Base-by-base conservation (phyloP, 2,113 vertebrate genomes). In the Ammodytes dubius region DNA sequence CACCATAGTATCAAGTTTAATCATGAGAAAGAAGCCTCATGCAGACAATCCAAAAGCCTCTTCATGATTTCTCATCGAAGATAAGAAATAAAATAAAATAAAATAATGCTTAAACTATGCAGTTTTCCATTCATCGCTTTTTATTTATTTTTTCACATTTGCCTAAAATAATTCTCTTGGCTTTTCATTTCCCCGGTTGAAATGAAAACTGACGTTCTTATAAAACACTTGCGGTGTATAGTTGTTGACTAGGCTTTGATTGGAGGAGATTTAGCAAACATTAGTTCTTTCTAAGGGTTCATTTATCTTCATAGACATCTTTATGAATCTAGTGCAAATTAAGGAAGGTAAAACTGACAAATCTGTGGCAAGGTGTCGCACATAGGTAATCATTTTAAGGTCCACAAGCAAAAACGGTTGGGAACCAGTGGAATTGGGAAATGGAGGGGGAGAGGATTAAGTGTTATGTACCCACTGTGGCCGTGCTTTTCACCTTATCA, bases 401-500 rank as follows among this genome's bases (percentile, higher is more conserved):
- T 59, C 42, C 49, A 76, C 14, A 58, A 56, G 13, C 43, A 49
- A 12, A 68, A 70, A 58, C n/a, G 5, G 0, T 66, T 66, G 13
- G 13, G 11, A 68, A 64, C 39, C 47, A 49, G 11, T 49, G 19
- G 87, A 39, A 14, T 12, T 9, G 2, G 57, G 19, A 0, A 1
- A 17, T 40, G 52, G 54, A 72, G 45, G 7, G 52, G 59, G 72
- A 10, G 8, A 14, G 42, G 57, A 53, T n/a, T 47, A 56, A 35
- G 17, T 42, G 2, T 52, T 43, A 53, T 42, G 50, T 61, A 37
- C 63, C 82, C 13, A 37, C 74, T 65, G 37, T 73, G 71, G 76
- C 40, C 8, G 5, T 46, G 45, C 19, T 1, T n/a, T 10, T 75
- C 2, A 9, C 1, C 40, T 82, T 86, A 91, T 93, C 87, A 77